Evolutionary conservation across 2,888 invertebrate species (phyloP), one percentile per base, ranked within the genome.

Genomic region (Monoplex corrugatus): DNA sequence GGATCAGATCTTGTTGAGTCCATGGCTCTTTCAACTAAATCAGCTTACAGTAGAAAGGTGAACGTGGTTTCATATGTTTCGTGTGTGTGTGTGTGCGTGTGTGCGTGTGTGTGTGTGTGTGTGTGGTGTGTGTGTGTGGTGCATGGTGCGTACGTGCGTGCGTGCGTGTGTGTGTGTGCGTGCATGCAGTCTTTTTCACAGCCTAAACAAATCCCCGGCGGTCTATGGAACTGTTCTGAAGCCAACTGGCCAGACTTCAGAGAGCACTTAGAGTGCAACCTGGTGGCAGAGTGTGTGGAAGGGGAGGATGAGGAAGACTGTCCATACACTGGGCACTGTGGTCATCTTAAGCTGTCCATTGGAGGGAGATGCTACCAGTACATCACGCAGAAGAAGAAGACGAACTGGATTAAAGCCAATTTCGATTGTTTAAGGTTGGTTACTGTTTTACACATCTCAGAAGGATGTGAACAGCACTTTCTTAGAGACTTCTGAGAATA

Each of bases 251-350:
- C 82, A 0, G 16, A 45, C 32, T 83, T 83, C 82, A n/a, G 32
- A 13, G 45, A 83, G 32, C 82, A 83, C 82, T n/a, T 83, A 16
- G 1, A 16, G 10, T 83, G 82, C 23, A 83, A 83, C 45, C 45
- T 83, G 82, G 45, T 35, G 2, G 32, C 45, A 3, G 82, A 83
- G 45, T 83, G 82, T 45, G 32, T 45, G 8, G 82, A 45, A 32
- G 82, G 45, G 6, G 45, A 83, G 45, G 82, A 83, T 32, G 82
- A 83, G 43, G 13, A 23, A 1, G 32, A 45, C 45, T 83, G 82
- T 83, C 82, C 82, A n/a, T 83, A 45, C 32, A 45, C 82, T 32
- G 82, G 82, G 44, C 80, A 82, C 43, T 82, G 80, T 44, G 80
- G 80, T 44, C 44, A 82, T 28, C 28, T 10, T 44, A 43, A n/a